phyloP scores from a whole-genome alignment of 1,140 invertebrate genomes.

The Pogonognathellus flavescens region DNA sequence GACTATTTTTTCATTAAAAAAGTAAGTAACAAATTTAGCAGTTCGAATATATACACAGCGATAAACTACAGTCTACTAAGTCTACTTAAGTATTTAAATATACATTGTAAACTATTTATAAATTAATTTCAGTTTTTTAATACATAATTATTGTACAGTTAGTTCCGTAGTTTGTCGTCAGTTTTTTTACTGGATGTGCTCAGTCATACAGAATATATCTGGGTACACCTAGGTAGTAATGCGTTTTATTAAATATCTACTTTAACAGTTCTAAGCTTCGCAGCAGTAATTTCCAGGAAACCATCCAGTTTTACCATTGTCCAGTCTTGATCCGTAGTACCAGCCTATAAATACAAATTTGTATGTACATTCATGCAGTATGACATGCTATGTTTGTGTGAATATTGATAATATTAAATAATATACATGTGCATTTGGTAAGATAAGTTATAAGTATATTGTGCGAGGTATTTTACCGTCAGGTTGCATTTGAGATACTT shows the following conservation, averaged over 20 bases:
- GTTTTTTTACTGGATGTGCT: no score
- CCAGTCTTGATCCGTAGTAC: constrained; percentile 63
- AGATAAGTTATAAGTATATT: background rate
- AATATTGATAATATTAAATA: background rate
- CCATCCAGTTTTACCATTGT: constrained; percentile 63
- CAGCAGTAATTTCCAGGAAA: constrained; percentile 66
- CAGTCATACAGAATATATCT: no score
- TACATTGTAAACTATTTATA: background rate
- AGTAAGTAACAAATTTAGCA: background rate
- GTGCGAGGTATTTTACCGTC: constrained; percentile 56
- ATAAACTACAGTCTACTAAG: background rate
- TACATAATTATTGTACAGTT: constrained; percentile 32
- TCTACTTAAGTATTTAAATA: background rate
- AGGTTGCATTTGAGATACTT: constrained; percentile 63
- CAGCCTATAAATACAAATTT: constrained; percentile 58
- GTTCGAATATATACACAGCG: constrained; percentile 23
- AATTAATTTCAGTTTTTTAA: background rate
- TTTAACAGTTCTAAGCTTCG: constrained; percentile 24
- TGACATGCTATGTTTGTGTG: background rate
- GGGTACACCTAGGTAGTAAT: background rate
- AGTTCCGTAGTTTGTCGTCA: constrained; percentile 9
- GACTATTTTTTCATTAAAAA: background rate
- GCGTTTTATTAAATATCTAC: background rate
- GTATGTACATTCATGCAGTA: background rate
- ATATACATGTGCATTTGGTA: background rate